These are phyloP conservation scores for Syngnathus rostellatus DNA, from an alignment of 2,797 vertebrate species.

Conservation along the genomic window DNA sequence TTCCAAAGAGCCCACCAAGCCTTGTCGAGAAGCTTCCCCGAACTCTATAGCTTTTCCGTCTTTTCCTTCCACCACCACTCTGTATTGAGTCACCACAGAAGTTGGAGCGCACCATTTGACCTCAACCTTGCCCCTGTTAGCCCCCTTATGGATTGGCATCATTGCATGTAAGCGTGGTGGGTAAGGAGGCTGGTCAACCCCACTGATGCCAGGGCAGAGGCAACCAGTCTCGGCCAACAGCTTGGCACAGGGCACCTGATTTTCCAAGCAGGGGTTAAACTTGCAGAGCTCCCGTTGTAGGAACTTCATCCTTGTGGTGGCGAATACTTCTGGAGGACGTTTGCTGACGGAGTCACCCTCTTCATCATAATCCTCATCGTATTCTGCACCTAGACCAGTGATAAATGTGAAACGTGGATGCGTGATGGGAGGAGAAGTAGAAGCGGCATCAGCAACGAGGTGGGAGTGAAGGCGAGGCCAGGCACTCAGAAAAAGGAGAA, in stretches of 20 bases:
- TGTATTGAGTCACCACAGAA: conserved; percentile 69
- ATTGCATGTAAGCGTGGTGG: conserved; percentile 59
- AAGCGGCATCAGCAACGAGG: conserved; percentile 19
- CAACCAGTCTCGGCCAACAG: conserved; percentile 37
- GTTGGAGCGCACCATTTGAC: conserved; percentile 78
- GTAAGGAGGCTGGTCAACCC: conserved; percentile 40
- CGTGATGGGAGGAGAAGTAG: conserved; percentile 37
- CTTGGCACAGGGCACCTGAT: conserved; percentile 62
- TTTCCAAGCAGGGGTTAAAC: conserved; percentile 67
- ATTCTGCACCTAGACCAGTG: background rate
- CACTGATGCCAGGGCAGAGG: conserved; percentile 72
- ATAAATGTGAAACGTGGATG: conserved; percentile 29
- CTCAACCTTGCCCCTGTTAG: conserved; percentile 37
- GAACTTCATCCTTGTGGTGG: background rate
- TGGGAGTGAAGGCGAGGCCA: conserved; percentile 26
- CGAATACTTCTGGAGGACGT: background rate
- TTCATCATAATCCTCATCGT: conserved; percentile 7
- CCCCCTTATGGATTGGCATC: conserved; percentile 25
- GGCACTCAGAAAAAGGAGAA: conserved; percentile 45
- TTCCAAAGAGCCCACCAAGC: conserved; percentile 50
- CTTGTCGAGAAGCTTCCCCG: conserved; percentile 34
- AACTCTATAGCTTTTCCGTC: conserved; percentile 14
- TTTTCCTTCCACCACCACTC: conserved; percentile 43
- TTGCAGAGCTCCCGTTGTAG: conserved; percentile 37
- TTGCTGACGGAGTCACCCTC: background rate